Conservation (phyloP, 1,140 invertebrate species). For the Apis mellifera region Amel_HAv3.1 CM009933.2:11466001-11466500, state of each 20-base stretch:
- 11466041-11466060: no score
- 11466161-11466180: no score
- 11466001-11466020: no score
- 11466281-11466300: neutral
- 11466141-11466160: slow-evolving; percentile 18
- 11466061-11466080: no score
- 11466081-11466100: no score
- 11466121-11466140: neutral
- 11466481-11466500: slow-evolving; percentile 79
- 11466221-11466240: slow-evolving; percentile 1
- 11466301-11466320: neutral
- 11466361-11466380: slow-evolving; percentile 56
- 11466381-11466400: slow-evolving; percentile 78
- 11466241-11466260: neutral
- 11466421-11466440: slow-evolving; percentile 82
- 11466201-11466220: neutral
- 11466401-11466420: slow-evolving; percentile 81
- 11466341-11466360: slow-evolving; percentile 16
- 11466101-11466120: no score
- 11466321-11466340: neutral
- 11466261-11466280: neutral
- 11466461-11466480: slow-evolving; percentile 82
- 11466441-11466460: slow-evolving; percentile 82
- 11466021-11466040: no score
- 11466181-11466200: neutral